phyloP scores from a whole-genome alignment of 2,797 vertebrate genomes.

The Myotis findleyi region DNA sequence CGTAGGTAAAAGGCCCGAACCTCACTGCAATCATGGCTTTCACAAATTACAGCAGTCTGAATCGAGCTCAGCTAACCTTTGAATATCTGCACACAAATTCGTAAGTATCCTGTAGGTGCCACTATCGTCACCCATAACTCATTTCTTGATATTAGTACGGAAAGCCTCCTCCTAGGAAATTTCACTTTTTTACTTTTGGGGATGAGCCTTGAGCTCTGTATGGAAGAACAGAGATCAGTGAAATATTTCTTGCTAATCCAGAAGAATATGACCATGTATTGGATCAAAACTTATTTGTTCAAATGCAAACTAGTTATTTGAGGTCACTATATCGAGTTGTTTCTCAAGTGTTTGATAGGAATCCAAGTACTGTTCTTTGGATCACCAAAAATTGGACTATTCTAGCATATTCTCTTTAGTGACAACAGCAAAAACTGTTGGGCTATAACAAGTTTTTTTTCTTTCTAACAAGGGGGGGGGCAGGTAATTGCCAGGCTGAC shows the following conservation, averaged over 20 bases:
- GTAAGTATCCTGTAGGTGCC: constrained; percentile 90
- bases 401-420: constrained; percentile 46
- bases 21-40: constrained; percentile 90
- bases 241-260: constrained; percentile 70
- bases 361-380: constrained; percentile 54
- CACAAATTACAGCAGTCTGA: constrained; percentile 94
- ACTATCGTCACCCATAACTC: constrained; percentile 21
- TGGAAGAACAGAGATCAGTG: constrained; percentile 69
- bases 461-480: background rate
- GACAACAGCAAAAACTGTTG: constrained; percentile 34
- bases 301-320: constrained; percentile 38
- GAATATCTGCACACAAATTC: constrained; percentile 99
- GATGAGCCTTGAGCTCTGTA: constrained; percentile 32
- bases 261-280: constrained; percentile 63
- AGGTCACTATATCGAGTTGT: constrained; percentile 33
- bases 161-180: constrained; percentile 55
- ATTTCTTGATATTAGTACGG: constrained; percentile 46
- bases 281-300: constrained; percentile 61
- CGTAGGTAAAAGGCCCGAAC: background rate
- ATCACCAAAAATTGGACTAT: constrained; percentile 61
- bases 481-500: background rate
- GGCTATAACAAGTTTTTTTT: constrained; percentile 40
- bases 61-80: constrained; percentile 97
- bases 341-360: constrained; percentile 51
- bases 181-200: background rate